Conservation (phyloP, 2,113 vertebrate species). For the Asarcornis scutulata region DNA sequence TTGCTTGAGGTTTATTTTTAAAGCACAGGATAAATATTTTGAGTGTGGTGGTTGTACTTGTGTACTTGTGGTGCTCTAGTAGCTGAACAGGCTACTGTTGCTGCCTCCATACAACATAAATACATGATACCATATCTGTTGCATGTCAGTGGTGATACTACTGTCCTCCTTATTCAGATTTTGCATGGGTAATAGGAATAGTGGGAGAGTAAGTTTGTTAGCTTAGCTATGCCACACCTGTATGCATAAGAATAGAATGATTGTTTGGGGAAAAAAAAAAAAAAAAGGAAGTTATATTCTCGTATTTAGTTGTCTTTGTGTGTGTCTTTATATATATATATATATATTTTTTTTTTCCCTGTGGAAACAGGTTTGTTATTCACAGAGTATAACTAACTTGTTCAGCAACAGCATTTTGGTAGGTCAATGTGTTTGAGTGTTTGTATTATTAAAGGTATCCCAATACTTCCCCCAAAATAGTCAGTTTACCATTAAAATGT, state of each 20-base stretch:
- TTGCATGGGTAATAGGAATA: not conserved
- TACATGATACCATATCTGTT: too few relatives aligned
- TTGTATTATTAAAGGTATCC: not conserved
- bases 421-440: not conserved
- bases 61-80: not conserved
- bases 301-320: not conserved
- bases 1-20: not conserved
- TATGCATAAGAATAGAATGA: not conserved
- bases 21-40: not conserved
- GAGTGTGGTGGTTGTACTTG: not conserved
- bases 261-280: not conserved
- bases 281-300: not conserved
- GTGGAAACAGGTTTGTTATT: not conserved
- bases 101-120: not conserved
- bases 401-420: not conserved
- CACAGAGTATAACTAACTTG: not conserved
- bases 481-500: not conserved
- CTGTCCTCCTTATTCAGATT: not conserved
- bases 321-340: not conserved
- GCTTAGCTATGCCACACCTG: not conserved
- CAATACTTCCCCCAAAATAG: not conserved
- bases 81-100: not conserved
- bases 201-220: not conserved
- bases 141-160: not conserved
- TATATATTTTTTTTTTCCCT: not conserved